phyloP scores from a whole-genome alignment of 2,888 invertebrate genomes.

The Cantharis nigra region DNA sequence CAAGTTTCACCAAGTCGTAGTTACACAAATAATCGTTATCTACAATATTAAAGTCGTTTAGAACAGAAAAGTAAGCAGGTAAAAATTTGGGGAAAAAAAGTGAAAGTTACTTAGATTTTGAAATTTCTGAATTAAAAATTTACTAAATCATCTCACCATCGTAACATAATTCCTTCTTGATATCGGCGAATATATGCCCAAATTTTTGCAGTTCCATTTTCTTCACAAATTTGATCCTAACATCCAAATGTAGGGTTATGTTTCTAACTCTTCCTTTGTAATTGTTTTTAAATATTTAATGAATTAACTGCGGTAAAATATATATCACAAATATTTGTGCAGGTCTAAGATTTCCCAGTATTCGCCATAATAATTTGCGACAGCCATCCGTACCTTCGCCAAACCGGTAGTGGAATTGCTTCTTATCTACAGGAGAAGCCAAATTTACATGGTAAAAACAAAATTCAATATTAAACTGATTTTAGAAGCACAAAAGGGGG shows the following conservation, averaged over 20 bases:
- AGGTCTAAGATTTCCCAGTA: too few species aligned
- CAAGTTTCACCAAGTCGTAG: background rate
- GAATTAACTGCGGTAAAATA: background rate
- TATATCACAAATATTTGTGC: background rate
- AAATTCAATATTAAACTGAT: too few species aligned
- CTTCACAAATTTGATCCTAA: background rate
- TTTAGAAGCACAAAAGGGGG: too few species aligned
- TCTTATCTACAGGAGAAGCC: background rate
- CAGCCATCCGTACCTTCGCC: background rate
- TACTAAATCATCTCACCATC: background rate
- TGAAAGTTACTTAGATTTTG: background rate
- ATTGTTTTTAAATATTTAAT: background rate
- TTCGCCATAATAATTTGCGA: too few species aligned
- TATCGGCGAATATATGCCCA: background rate
- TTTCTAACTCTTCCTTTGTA: background rate
- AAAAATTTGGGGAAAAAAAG: background rate
- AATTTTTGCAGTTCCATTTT: background rate
- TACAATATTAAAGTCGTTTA: background rate
- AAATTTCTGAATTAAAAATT: background rate
- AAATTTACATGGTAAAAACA: too few species aligned
- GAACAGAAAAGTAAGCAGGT: background rate
- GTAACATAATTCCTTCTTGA: background rate
- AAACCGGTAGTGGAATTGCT: background rate
- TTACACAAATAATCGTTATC: background rate
- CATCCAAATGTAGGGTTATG: background rate